These are phyloP conservation scores for Gnathonemus longibarbis DNA, from an alignment of 2,113 vertebrate species.

Conservation along the genomic window DNA sequence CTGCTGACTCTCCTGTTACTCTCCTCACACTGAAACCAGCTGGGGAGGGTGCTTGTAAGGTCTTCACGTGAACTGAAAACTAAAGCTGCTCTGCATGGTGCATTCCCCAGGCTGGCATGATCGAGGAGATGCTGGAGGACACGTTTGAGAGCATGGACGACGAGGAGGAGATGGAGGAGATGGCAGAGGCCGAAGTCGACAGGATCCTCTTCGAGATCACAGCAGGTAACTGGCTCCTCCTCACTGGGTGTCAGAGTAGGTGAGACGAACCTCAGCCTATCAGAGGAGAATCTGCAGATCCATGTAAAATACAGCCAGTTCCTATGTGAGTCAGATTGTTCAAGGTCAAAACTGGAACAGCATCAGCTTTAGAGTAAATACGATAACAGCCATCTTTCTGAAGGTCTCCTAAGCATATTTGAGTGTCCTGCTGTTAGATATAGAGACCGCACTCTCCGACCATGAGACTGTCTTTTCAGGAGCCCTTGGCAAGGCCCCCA, in stretches of 20 bases:
- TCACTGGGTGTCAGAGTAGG: neutral
- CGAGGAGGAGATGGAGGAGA: constrained; percentile 95
- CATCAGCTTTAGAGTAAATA: neutral
- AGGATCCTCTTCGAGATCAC: constrained; percentile 96
- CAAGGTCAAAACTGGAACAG: neutral
- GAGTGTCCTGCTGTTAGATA: neutral
- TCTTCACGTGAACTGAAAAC: neutral
- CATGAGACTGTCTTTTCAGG: constrained; percentile 54
- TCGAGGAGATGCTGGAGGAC: constrained; percentile 97
- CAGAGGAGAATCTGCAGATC: neutral
- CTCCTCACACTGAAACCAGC: neutral
- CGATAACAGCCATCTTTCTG: neutral
- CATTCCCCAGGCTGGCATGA: constrained; percentile 81
- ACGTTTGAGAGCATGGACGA: constrained; percentile 94
- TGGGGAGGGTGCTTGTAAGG: neutral
- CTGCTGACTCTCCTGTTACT: neutral
- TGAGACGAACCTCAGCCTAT: neutral
- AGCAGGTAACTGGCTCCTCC: constrained; percentile 65
- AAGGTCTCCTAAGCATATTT: neutral
- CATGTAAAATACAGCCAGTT: neutral
- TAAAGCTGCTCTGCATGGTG: neutral
- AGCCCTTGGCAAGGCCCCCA: constrained; percentile 92
- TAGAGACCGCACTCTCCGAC: neutral
- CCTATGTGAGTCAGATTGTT: neutral
- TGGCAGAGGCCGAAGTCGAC: constrained; percentile 86